phyloP scores from a whole-genome alignment of 2,888 invertebrate species.

The Petrolisthes manimaculis region DNA sequence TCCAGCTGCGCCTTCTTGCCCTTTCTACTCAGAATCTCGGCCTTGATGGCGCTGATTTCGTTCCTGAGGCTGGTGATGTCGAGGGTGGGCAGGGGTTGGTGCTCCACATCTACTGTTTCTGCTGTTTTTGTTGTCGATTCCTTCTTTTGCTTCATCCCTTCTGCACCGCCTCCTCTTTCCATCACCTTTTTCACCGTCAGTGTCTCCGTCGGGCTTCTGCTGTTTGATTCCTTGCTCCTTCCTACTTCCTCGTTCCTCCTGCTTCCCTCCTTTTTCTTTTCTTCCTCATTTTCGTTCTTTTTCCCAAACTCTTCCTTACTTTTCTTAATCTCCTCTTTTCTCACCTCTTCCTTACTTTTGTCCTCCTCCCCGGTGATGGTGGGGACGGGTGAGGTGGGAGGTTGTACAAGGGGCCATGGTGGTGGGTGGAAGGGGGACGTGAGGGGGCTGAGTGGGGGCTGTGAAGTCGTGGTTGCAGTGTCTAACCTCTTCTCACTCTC shows the following conservation, averaged over 20 bases:
- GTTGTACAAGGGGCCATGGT: background rate
- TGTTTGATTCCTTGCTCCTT: background rate
- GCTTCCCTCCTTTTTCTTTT: background rate
- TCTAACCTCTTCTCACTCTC: conserved; percentile 37
- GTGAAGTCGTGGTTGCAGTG: background rate
- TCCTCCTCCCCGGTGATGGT: background rate
- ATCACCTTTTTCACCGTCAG: too few species aligned
- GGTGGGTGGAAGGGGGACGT: background rate
- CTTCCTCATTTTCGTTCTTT: background rate
- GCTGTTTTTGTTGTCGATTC: background rate
- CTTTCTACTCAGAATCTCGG: conserved; percentile 58
- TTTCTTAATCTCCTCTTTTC: background rate
- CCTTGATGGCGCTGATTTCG: conserved; percentile 60
- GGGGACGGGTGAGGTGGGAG: background rate
- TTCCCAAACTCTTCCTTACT: background rate
- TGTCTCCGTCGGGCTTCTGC: background rate
- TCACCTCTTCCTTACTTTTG: background rate
- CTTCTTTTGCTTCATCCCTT: too few species aligned
- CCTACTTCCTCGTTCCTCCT: background rate
- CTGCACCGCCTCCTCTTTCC: background rate
- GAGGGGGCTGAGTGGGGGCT: background rate
- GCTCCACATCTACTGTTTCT: background rate
- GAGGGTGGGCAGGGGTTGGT: conserved; percentile 21
- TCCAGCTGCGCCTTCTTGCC: conserved; percentile 42
- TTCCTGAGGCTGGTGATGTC: conserved; percentile 60